Evolutionary conservation across 2,888 invertebrate genomes (phyloP), one percentile per base, ranked within the genome.

Genomic region (Nemapogon koenigi): DNA sequence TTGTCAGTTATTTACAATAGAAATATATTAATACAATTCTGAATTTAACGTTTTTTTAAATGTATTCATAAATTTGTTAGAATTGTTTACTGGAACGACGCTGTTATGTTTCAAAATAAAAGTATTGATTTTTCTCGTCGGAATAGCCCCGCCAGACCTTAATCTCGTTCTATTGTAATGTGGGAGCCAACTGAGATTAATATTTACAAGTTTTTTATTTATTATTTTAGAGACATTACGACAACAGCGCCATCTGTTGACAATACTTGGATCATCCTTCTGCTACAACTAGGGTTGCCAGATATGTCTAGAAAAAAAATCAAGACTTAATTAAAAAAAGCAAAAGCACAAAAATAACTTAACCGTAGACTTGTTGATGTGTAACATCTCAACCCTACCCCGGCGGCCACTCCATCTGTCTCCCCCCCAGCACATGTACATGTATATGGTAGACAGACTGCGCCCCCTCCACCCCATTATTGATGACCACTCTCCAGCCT

Each of bases 401-500:
- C 0, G 89, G 89, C 1, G 88, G 88, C 89, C 89, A 89, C 1
- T 65, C 69, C 80, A 92, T 76, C 67, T 92, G 91, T 32, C 91
- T 60, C 0, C 91, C 91, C 0, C 92, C 93, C 26, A 93, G 56
- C 27, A 94, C 86, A 59, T 94, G 93, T 17, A 93, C 55, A 54
- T 94, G 94, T 2, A 94, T 68, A 56, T 94, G 92, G 65, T 86
- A 90, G 2, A 93, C 91, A 4, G 87, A 87, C 60, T 94, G 93
- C n/a, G 87, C 86, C 0, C 91, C 93, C 46, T 91, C 81, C 1
- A 75, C 62, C 0, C 93, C 92, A 60, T 91, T 89, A 72, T 93
- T 93, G 35, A 93, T 83, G 2, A 91, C 86, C 6, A 91, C 56
- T 4, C 91, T 70, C 71, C 87, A 91, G 17, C 91, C 91, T 4